phyloP scores from a whole-genome alignment of 2,113 vertebrate genomes.

The Myrmecobius fasciatus region DNA sequence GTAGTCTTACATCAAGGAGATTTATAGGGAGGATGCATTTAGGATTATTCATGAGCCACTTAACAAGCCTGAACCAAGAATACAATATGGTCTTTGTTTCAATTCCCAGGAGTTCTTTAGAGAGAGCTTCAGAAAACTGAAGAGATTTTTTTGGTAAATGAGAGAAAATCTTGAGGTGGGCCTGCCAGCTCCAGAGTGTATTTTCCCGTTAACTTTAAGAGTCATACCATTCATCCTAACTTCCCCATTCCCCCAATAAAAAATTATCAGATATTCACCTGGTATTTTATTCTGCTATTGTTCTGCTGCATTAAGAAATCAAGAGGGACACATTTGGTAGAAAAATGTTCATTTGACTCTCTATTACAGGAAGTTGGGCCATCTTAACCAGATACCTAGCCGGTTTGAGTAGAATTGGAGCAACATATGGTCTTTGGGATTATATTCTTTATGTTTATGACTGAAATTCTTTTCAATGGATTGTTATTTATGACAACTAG shows the following conservation, averaged over 20 bases:
- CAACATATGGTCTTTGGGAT: slow-evolving; percentile 80
- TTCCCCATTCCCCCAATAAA: slow-evolving; percentile 81
- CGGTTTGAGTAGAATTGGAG: slow-evolving; percentile 82
- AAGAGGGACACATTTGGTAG: slow-evolving; percentile 86
- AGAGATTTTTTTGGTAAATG: slow-evolving; percentile 82
- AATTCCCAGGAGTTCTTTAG: slow-evolving; percentile 74
- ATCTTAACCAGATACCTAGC: slow-evolving; percentile 85
- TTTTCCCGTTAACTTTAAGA: slow-evolving; percentile 81
- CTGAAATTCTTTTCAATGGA: slow-evolving; percentile 79
- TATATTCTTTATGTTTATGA: slow-evolving; percentile 86
- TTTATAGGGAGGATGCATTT: slow-evolving; percentile 73
- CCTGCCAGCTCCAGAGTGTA: slow-evolving; percentile 68
- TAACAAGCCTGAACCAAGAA: slow-evolving; percentile 64
- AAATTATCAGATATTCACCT: slow-evolving; percentile 83
- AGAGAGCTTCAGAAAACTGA: slow-evolving; percentile 76
- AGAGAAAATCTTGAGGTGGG: slow-evolving; percentile 70
- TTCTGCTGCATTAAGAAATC: slow-evolving; percentile 85
- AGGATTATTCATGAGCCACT: slow-evolving; percentile 69
- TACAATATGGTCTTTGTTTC: slow-evolving; percentile 77
- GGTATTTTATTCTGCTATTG: slow-evolving; percentile 84
- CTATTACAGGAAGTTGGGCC: slow-evolving; percentile 83
- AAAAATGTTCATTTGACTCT: slow-evolving; percentile 85
- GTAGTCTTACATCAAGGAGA: slow-evolving; percentile 63
- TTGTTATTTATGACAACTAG: slow-evolving; percentile 83
- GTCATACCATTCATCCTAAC: slow-evolving; percentile 80